These are phyloP conservation scores for Creontiades dilutus DNA, from an alignment of 2,888 invertebrate genomes.

Conservation along the genomic window DNA sequence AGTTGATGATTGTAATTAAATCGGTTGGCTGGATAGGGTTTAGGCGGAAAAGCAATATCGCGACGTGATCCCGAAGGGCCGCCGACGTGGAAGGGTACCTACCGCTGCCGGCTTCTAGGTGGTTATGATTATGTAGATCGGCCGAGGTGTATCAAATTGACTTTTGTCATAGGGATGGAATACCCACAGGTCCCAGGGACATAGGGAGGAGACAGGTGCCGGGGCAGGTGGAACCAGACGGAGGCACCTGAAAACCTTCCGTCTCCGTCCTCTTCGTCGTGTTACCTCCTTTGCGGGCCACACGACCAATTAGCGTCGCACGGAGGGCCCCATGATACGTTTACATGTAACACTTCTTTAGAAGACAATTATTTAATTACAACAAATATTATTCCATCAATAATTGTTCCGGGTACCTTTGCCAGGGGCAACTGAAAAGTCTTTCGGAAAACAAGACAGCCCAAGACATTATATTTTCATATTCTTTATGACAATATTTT, in stretches of 20 bases:
- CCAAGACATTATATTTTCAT: too few species aligned
- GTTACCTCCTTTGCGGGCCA: not conserved
- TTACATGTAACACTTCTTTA: too few species aligned
- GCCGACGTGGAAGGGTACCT: conserved; percentile 2
- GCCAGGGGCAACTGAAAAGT: too few species aligned
- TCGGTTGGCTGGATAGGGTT: too few species aligned
- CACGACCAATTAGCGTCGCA: conserved; percentile 31
- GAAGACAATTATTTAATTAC: too few species aligned
- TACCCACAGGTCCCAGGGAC: not conserved
- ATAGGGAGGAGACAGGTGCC: conserved; percentile 36
- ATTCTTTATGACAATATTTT: too few species aligned
- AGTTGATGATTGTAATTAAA: not conserved
- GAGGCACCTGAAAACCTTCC: conserved; percentile 49
- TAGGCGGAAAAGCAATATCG: not conserved
- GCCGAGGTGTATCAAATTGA: conserved; percentile 46
- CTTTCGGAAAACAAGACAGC: too few species aligned
- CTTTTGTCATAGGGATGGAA: not conserved
- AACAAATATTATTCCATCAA: too few species aligned
- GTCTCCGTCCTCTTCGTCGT: not conserved
- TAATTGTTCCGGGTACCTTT: too few species aligned
- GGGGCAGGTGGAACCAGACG: conserved; percentile 33
- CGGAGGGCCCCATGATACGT: not conserved
- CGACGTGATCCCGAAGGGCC: conserved; percentile 29
- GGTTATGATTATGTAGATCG: conserved; percentile 39
- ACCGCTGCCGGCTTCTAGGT: not conserved